Evolutionary conservation across 2,113 vertebrate genomes (phyloP).

Genomic region (Cottus gobio): DNA sequence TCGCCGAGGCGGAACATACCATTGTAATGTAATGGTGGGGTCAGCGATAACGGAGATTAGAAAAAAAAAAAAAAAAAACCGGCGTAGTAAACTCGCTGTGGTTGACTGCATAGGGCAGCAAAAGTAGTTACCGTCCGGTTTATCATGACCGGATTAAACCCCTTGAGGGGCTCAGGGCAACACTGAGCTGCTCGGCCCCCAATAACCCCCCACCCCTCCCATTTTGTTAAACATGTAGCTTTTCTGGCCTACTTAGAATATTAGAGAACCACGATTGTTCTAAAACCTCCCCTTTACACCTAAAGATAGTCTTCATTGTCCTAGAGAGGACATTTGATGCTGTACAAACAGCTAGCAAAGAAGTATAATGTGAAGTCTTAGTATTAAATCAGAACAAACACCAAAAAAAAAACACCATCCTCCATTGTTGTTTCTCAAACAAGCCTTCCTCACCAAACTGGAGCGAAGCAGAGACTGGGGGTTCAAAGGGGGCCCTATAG

Average conservation of each 20-base stretch:
- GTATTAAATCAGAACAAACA: neutral
- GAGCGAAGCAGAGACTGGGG: constrained; percentile 17
- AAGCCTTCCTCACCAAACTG: constrained; percentile 42
- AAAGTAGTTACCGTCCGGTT: neutral
- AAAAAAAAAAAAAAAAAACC: neutral
- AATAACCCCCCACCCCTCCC: too few species aligned
- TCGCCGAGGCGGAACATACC: neutral
- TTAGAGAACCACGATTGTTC: neutral
- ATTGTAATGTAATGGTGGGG: neutral
- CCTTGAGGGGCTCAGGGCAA: neutral
- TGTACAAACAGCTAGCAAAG: neutral
- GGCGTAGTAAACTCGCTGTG: neutral
- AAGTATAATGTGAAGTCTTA: neutral
- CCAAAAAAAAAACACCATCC: constrained; percentile 18
- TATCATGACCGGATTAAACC: neutral
- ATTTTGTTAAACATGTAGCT: neutral
- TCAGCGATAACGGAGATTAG: neutral
- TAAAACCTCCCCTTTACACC: neutral
- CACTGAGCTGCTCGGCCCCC: neutral
- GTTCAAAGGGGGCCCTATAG: constrained; percentile 37
- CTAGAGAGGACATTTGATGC: neutral
- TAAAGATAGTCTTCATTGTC: neutral
- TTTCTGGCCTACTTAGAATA: neutral
- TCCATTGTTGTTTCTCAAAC: constrained; percentile 30
- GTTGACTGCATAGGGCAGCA: neutral